A percentile compares a stretch with the other conserved stretches of the same genome.
phyloP scores from a whole-genome alignment of 2,797 vertebrate genomes.

The Sylvilagus floridanus region DNA sequence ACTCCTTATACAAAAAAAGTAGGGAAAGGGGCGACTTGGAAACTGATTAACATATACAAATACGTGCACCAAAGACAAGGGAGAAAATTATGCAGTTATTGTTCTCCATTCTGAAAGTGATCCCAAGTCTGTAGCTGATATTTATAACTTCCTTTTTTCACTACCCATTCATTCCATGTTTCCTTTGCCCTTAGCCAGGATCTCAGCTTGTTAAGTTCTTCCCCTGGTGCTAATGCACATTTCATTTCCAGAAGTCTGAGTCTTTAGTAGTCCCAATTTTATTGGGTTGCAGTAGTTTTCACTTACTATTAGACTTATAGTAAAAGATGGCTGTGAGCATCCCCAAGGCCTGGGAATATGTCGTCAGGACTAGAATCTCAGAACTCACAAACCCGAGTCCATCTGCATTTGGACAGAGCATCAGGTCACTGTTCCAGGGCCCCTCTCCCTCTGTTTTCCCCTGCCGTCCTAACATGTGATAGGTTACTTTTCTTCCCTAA shows the following conservation, averaged over 20 bases:
- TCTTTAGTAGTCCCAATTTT: slow-evolving; percentile 32
- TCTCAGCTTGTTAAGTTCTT: neutral
- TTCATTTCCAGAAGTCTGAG: slow-evolving; percentile 55
- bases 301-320: slow-evolving; percentile 19
- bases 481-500: slow-evolving; percentile 81
- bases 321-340: neutral
- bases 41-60: neutral
- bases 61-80: neutral
- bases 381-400: neutral
- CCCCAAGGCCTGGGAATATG: neutral
- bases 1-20: neutral
- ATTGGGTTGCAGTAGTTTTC: slow-evolving; percentile 26
- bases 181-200: neutral
- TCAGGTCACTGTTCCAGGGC: neutral
- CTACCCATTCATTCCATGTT: neutral
- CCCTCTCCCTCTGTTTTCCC: slow-evolving; percentile 47
- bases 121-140: neutral
- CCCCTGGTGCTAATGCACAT: neutral
- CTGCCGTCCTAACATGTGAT: slow-evolving; percentile 66
- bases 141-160: slow-evolving; percentile 1
- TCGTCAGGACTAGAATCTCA: neutral
- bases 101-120: neutral
- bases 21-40: neutral
- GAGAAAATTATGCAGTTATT: neutral
- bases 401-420: slow-evolving; percentile 22